Base-by-base conservation (phyloP, 2,888 invertebrate genomes). In the Polydrusus cervinus region DNA sequence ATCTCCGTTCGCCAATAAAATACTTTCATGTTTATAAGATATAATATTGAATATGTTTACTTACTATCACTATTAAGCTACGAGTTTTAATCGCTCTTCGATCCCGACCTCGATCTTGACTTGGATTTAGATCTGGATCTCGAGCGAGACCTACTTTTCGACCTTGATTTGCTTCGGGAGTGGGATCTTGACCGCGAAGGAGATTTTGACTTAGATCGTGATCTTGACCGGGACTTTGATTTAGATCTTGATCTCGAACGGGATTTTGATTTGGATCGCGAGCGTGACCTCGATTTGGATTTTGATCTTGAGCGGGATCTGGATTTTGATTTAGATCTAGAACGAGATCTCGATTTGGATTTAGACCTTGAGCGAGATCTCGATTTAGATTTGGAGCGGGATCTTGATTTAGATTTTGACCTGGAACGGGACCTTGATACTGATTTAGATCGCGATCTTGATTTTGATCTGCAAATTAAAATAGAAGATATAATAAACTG, bases 251-350 rank as follows among this genome's bases (percentile, higher is more conserved):
- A 83, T 11, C 75, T 16, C 5, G 53, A 80, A 45, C 47, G 16
- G 0, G 47, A 47, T 16, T 81, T 82, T 11, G 87, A 88, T 51
- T 82, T 81, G 5, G 87, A 84, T 40, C 82, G 43, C 84, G 80
- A 1, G 87, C 13, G 14, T 43, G 75, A 87, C 75, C 82, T 81
- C 1, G 87, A 87, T 34, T 83, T 78, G 66, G 83, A 83, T 20
- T 81, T 81, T 9, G 87, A 87, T 66, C 85, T 80, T 0, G 88
- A 87, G 76, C 82, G 81, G 71, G 88, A 89, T 9, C 87, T 65
- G 16, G 79, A 79, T 43, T 74, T 76, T 3, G 81, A 82, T 68
- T 62, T 55, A 0, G 55, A 84, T 61, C 81, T 78, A 0, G 85
- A 84, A 25, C 53, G 70, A 30, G 47, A 65, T 30, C 38, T 11